These are phyloP conservation scores for Rhynchophorus ferrugineus DNA, from an alignment of 1,140 invertebrate genomes.

Conservation along the genomic window DNA sequence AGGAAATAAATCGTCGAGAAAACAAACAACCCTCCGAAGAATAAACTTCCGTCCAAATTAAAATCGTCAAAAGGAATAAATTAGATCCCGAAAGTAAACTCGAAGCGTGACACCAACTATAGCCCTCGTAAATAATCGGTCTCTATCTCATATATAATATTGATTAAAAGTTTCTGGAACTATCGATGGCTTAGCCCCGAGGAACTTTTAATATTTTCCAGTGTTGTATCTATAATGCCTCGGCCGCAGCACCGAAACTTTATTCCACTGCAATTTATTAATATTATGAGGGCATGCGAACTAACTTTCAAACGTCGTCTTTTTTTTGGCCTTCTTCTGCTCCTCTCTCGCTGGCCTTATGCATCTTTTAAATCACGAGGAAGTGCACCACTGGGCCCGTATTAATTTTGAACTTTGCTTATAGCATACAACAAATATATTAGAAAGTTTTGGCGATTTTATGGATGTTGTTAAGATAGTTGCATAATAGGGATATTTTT, in stretches of 20 bases:
- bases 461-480: no score
- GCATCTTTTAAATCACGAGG: not conserved
- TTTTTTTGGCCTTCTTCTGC: no score
- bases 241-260: not conserved
- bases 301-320: not conserved
- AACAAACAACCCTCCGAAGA: no score
- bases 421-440: no score
- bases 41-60: no score
- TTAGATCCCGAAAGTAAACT: not conserved
- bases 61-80: not conserved
- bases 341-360: no score
- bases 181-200: not conserved
- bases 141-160: not conserved
- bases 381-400: not conserved
- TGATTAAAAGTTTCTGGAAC: constrained; percentile 1
- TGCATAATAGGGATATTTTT: no score
- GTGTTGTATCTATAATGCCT: constrained; percentile 2
- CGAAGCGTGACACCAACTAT: not conserved
- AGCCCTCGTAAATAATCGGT: not conserved
- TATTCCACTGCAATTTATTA: constrained; percentile 3
- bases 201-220: not conserved
- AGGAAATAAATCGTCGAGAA: no score
- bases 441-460: no score
- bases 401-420: not conserved
- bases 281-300: not conserved